Percentiles rank a stretch among this genome's conserved stretches.
Conservation (phyloP, 2,797 vertebrate species). For the Columba guinea region DNA sequence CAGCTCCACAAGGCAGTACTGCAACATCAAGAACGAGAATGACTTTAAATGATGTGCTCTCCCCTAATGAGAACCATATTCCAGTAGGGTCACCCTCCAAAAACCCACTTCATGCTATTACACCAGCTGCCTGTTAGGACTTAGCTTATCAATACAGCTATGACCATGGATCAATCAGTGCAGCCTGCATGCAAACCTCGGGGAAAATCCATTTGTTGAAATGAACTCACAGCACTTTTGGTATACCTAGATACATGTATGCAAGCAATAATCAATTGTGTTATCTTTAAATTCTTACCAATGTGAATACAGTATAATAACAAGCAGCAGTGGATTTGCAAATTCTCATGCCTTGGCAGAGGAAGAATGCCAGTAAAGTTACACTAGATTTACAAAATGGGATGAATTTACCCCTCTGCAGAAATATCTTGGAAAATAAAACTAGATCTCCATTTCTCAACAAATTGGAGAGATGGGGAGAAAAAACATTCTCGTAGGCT, state of each 20-base stretch:
- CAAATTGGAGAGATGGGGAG: not conserved
- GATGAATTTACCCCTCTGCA: not conserved
- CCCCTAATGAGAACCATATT: not conserved
- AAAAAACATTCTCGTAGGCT: not conserved
- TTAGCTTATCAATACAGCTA: not conserved
- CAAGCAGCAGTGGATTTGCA: not conserved
- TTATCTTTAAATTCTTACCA: not conserved
- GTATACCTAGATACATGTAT: not conserved
- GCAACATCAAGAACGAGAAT: conserved; percentile 19
- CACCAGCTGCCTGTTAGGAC: not conserved
- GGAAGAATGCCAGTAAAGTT: not conserved
- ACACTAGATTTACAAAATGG: not conserved
- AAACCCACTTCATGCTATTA: not conserved
- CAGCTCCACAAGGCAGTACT: not conserved
- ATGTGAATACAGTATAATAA: not conserved
- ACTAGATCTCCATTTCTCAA: not conserved
- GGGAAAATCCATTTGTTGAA: not conserved
- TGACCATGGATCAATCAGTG: not conserved
- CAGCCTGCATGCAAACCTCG: not conserved
- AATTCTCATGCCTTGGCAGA: not conserved
- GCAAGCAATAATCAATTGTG: not conserved
- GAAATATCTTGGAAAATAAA: not conserved
- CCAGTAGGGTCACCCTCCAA: not conserved
- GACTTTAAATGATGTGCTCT: not conserved
- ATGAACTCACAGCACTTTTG: not conserved